A percentile compares a stretch with the other conserved stretches of the same genome.
phyloP scores from a whole-genome alignment of 2,797 vertebrate species.

The Peromyscus nudipes region DNA sequence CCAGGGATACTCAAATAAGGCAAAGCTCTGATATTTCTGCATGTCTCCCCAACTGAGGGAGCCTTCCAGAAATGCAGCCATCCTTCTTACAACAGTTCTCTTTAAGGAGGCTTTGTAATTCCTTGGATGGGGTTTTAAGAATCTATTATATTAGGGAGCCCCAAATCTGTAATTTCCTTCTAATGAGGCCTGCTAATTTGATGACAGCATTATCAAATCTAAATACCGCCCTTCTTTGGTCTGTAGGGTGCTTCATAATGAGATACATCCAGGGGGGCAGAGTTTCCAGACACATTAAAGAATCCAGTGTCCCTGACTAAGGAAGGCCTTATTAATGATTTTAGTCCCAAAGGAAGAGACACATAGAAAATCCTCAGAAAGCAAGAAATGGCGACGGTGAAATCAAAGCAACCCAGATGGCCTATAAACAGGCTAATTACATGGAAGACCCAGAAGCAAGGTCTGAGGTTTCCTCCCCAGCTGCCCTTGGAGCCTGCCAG shows the following conservation, averaged over 20 bases:
- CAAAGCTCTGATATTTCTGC: background rate
- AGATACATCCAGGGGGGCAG: conserved; percentile 47
- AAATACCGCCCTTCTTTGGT: conserved; percentile 67
- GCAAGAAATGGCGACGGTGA: conserved; percentile 76
- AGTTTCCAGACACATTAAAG: conserved; percentile 67
- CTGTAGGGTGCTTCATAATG: conserved; percentile 62
- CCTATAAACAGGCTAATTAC: conserved; percentile 86
- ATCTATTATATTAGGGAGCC: conserved; percentile 72
- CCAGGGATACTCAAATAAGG: background rate
- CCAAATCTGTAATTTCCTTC: conserved; percentile 79
- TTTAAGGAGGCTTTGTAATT: conserved; percentile 56
- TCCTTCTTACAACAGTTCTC: conserved; percentile 14
- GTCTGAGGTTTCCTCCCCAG: conserved; percentile 85
- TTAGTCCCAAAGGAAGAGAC: conserved; percentile 76
- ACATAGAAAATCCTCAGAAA: conserved; percentile 77
- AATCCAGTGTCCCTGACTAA: conserved; percentile 62
- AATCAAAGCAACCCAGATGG: conserved; percentile 85
- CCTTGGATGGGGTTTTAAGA: conserved; percentile 67
- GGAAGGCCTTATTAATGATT: conserved; percentile 79
- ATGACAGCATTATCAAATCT: conserved; percentile 73
- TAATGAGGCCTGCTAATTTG: conserved; percentile 75
- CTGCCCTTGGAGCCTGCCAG: conserved; percentile 82
- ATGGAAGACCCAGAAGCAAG: conserved; percentile 84
- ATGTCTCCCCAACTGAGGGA: background rate
- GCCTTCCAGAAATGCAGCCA: background rate